Conservation (phyloP, 2,797 vertebrate genomes). For the Petrocephalus schoutedeni region DNA sequence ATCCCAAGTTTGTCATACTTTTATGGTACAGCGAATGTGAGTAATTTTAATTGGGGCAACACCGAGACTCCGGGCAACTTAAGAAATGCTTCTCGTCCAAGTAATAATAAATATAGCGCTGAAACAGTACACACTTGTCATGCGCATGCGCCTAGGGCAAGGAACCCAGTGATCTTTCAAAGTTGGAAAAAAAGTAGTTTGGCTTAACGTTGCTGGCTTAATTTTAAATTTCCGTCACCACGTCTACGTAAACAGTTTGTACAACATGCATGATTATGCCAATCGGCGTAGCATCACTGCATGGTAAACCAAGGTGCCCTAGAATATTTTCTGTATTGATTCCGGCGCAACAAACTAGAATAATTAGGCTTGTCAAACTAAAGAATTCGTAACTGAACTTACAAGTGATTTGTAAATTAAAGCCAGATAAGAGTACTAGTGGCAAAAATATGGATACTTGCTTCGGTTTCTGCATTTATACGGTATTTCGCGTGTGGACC, state of each 20-base stretch:
- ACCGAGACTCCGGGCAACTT: neutral
- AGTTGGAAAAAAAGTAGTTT: neutral
- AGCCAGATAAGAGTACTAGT: neutral
- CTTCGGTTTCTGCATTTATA: neutral
- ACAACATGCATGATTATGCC: neutral
- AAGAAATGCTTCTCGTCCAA: neutral
- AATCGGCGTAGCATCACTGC: neutral
- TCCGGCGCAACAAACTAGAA: neutral
- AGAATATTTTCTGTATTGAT: neutral
- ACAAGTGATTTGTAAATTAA: neutral
- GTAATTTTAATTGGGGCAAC: constrained; percentile 3
- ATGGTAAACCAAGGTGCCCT: neutral
- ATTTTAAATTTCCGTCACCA: neutral
- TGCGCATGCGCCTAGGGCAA: neutral
- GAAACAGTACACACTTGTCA: neutral
- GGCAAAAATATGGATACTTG: neutral
- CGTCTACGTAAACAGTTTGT: constrained; percentile 1
- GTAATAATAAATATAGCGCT: neutral
- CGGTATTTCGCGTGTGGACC: neutral
- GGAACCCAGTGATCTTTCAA: neutral
- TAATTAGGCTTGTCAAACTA: neutral
- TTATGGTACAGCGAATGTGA: neutral
- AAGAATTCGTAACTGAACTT: neutral
- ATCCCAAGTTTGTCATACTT: neutral
- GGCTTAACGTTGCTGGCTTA: neutral